Evolutionary conservation across 2,888 invertebrate genomes (phyloP), one percentile per base, ranked within the genome.

Genomic region (Pyrochroa serraticornis): DNA sequence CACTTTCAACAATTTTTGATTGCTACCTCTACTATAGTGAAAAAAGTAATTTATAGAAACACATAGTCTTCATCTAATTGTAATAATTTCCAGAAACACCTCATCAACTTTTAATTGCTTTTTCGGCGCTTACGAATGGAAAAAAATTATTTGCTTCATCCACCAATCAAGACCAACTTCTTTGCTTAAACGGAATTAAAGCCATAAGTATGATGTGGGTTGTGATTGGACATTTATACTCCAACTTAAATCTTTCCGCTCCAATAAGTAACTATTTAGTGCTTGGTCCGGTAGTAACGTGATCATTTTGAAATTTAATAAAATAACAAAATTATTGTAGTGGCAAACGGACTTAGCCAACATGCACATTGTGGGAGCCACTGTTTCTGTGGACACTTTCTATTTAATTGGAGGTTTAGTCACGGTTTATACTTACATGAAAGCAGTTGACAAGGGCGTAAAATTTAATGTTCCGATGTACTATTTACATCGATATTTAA

Each of bases 361-460:
- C n/a, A 62, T 62, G 46, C 62, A 58, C 39, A 14, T 60, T 34
- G 66, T 79, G 74, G 59, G 82, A 73, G 83, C 77, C 66, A 56
- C 83, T 0, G 75, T 84, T 3, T 81, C 84, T 0, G 87, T 87
- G 0, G 87, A 87, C 52, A 84, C 86, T 0, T 87, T 87, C 73
- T 85, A 87, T 68, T 75, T 84, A 33, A 73, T 87, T 65, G 84
- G 84, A 63, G 86, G 87, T 1, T 71, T 86, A 37, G 72, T 87
- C 0, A 82, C 81, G 52, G 79, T 83, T 1, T 82, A 81, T 50
- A 34, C 73, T 2, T 70, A 76, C 41, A 44, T 78, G 3, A 74
- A 71, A 58, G 66, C 72, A 39, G 69, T 67, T 56, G 63, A 70
- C 36, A 72, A 66, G 10, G 68, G 70, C 1, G 66, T 65, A n/a